Evolutionary conservation across 1,140 invertebrate species (phyloP), one percentile per base, ranked within the genome.

Genomic region (Aradophagus sp.): DNA sequence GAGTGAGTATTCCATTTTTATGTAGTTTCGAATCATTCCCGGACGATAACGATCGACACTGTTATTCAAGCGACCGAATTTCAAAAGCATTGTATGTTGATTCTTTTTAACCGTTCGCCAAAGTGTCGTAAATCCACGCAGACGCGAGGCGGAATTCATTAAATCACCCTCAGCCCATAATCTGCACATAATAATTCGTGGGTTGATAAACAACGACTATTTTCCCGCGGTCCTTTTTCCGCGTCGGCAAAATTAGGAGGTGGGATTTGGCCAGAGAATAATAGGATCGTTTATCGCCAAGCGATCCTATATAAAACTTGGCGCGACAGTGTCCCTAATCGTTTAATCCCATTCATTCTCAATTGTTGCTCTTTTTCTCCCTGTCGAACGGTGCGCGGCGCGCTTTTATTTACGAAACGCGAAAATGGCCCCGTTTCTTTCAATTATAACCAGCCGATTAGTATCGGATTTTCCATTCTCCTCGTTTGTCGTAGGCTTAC

Each of bases 331-430:
- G 48, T 65, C 50, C 48, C 61, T 65, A 65, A 65, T 65, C 61
- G 61, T 65, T 53, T 65, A 65, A 65, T 65, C 61, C 61, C 61
- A 65, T 65, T 65, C 50, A 65, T 65, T 65, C 61, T 65, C 61
- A 65, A 65, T 65, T 65, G 61, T 65, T 65, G 61, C 61, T 65
- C 61, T 65, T 65, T 65, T 65, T 53, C 59, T 52, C 59, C 53
- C 23, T 65, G 61, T 65, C 48, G 41, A 65, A 65, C 42, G 32
- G 2, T 39, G 27, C 48, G 27, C 48, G 27, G 10, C 39, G 15
- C 12, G 31, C 41, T 39, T 53, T 65, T 65, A 65, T 65, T 53
- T 65, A 55, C 42, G 61, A 26, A 41, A 7, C 34, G 23, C 27
- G 8, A 47, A 65, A 55, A 65, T 45, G 20, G 48, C 26, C 16